These are phyloP conservation scores for Dryomyza anilis DNA, from an alignment of 2,888 invertebrate species.

Conservation along the genomic window DNA sequence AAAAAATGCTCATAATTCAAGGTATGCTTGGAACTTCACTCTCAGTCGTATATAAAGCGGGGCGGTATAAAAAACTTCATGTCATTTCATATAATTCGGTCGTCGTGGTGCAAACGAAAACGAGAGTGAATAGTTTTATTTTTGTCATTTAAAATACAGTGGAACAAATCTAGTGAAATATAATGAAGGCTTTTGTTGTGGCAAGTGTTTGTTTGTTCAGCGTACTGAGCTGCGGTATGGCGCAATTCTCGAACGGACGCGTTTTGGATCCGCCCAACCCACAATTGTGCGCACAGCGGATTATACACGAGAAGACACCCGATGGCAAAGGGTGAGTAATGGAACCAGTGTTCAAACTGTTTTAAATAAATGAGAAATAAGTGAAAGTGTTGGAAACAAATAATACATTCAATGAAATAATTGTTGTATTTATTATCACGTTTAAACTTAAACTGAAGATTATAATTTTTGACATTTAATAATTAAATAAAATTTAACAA, in stretches of 20 bases:
- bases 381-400: not conserved
- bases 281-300: conserved; percentile 74
- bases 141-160: conserved; percentile 5
- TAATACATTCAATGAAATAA: not conserved
- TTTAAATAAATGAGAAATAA: too few species aligned
- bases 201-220: conserved; percentile 61
- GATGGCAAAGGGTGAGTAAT: conserved; percentile 70
- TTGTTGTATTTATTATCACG: not conserved
- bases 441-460: not conserved
- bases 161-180: conserved; percentile 17
- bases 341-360: too few species aligned
- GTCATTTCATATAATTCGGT: conserved; percentile 53
- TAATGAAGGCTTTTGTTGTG: conserved; percentile 59
- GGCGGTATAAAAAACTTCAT: conserved; percentile 50
- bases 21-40: too few species aligned
- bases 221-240: conserved; percentile 58
- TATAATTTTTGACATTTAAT: not conserved
- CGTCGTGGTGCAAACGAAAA: conserved; percentile 30
- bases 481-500: too few species aligned
- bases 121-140: conserved; percentile 12
- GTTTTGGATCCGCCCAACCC: conserved; percentile 81
- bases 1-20: too few species aligned
- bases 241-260: conserved; percentile 78
- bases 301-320: conserved; percentile 72
- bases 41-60: conserved; percentile 53